Evolutionary conservation across 2,888 invertebrate species (phyloP).

Genomic region (Amphiduros pacificus): DNA sequence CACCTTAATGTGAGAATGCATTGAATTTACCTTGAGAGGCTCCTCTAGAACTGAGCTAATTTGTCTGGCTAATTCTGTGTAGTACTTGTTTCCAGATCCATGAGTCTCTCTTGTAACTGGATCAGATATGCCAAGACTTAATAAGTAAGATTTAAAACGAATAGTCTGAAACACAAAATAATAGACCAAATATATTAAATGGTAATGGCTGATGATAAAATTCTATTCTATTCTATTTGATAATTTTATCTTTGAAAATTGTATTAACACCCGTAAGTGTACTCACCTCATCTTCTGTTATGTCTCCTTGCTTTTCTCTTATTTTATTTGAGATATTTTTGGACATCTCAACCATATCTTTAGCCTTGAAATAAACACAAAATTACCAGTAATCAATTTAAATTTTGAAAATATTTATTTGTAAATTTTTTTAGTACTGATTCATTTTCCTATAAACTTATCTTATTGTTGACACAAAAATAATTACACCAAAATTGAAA

Average conservation of each 20-base stretch:
- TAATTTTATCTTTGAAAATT: background rate
- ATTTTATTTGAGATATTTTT: conserved; percentile 91
- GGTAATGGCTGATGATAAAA: background rate
- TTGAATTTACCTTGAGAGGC: conserved; percentile 72
- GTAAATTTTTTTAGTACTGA: background rate
- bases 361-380: conserved; percentile 66
- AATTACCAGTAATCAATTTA: background rate
- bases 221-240: background rate
- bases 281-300: conserved; percentile 82
- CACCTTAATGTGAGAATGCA: background rate
- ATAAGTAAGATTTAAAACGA: conserved; percentile 90
- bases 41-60: conserved; percentile 79
- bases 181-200: background rate
- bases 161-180: conserved; percentile 70
- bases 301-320: conserved; percentile 89
- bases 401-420: background rate
- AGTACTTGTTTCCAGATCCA: conserved; percentile 80
- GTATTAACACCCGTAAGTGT: background rate
- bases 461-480: background rate
- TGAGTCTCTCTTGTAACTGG: conserved; percentile 93
- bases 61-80: conserved; percentile 81
- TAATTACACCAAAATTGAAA: no score
- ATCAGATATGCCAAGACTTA: conserved; percentile 96
- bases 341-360: conserved; percentile 94
- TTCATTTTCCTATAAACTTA: background rate